These are phyloP conservation scores for Ditylenchus dipsaci DNA, from an alignment of 1,140 invertebrate genomes.

Conservation along the genomic window DNA sequence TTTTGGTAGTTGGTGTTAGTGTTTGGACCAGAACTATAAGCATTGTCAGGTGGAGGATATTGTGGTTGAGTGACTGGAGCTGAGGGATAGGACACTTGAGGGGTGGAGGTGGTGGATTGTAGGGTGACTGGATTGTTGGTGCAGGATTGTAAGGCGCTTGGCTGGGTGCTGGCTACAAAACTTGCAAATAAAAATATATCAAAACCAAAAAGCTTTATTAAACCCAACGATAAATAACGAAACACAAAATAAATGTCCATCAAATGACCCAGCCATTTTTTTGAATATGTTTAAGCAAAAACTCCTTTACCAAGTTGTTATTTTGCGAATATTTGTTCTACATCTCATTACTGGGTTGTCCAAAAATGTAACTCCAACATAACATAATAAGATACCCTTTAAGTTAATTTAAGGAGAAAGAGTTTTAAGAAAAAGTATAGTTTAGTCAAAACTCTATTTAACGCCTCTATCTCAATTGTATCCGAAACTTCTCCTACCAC, in stretches of 20 bases:
- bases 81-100: background rate
- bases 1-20: background rate
- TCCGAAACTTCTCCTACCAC: too few relatives aligned
- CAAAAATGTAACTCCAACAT: too few relatives aligned
- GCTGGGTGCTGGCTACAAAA: background rate
- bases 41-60: constrained; percentile 14
- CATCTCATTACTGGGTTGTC: too few relatives aligned
- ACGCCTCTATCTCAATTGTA: too few relatives aligned
- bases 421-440: too few relatives aligned
- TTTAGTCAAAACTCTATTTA: too few relatives aligned
- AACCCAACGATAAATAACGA: background rate
- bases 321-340: too few relatives aligned
- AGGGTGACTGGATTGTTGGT: background rate
- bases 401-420: background rate
- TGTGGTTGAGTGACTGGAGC: constrained; percentile 6
- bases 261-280: background rate
- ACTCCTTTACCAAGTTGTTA: too few relatives aligned
- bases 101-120: background rate
- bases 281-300: too few relatives aligned
- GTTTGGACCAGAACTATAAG: background rate
- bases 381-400: background rate
- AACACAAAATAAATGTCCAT: background rate
- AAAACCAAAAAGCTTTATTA: background rate
- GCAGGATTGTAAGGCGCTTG: background rate
- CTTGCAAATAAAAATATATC: background rate